These are phyloP conservation scores for Xiphorhynchus erythropygius DNA, from an alignment of 2,797 vertebrate species.

Conservation along the genomic window DNA sequence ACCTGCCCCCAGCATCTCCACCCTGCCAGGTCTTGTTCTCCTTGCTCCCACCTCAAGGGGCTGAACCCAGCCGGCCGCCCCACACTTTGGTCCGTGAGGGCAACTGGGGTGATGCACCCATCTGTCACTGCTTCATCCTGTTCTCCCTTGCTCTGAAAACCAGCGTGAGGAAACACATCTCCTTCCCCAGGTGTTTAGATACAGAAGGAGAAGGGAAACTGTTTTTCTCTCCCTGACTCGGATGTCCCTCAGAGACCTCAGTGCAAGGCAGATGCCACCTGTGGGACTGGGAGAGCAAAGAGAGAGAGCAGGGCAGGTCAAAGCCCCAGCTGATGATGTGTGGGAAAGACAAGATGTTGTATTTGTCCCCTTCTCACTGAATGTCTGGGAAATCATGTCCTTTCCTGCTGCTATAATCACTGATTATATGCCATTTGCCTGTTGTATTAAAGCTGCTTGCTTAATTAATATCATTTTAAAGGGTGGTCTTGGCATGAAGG, in stretches of 20 bases:
- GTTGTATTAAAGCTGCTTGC: slow-evolving; percentile 44
- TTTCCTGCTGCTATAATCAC: slow-evolving; percentile 25
- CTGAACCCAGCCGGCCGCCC: not conserved
- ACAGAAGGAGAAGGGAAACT: not conserved
- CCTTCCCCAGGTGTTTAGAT: not conserved
- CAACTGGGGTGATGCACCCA: too few species aligned
- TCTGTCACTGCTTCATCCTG: accelerated
- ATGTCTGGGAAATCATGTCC: not conserved
- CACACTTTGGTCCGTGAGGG: not conserved
- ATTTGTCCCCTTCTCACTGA: not conserved
- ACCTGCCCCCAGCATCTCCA: not conserved
- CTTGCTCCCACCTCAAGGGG: not conserved
- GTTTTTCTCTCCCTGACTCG: not conserved
- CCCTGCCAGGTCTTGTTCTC: not conserved
- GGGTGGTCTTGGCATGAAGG: not conserved
- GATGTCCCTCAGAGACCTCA: not conserved
- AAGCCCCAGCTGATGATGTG: accelerated
- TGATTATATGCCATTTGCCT: slow-evolving; percentile 21
- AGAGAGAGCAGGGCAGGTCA: not conserved
- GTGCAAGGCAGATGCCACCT: accelerated
- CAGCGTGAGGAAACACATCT: not conserved
- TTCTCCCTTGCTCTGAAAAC: not conserved
- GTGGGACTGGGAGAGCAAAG: not conserved
- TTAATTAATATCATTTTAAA: slow-evolving; percentile 63
- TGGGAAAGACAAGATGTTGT: not conserved